Base-by-base conservation (phyloP, 2,797 vertebrate species). In the Takifugu rubripes region DNA sequence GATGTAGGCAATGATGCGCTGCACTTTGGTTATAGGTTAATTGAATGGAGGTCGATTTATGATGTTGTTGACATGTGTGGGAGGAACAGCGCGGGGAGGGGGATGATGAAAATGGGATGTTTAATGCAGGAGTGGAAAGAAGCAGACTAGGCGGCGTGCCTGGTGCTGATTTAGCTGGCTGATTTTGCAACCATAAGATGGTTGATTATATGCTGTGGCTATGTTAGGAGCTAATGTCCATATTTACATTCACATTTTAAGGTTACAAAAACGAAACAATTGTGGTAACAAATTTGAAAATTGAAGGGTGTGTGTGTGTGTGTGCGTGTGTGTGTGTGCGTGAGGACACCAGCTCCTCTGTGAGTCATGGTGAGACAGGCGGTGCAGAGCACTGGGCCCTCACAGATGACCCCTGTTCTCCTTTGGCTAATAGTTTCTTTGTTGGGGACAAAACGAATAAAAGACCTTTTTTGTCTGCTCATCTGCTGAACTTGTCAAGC, bases 371-470 rank as follows among this genome's bases (percentile, higher is more conserved):
- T 27, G 73, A 75, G 75, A 74, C 70, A 3, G 80, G 67, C 52
- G 59, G 88, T 66, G 83, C 77, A 72, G 70, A 78, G 79, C 75
- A 59, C 85, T 68, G 74, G 61, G 56, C 72, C 71, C 76, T 89
- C 65, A 90, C 83, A 86, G 84, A 77, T 76, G 36, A 77, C 72
- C 78, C 88, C 85, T 90, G 86, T 89, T 88, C 80, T 85, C 61
- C 56, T 66, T 60, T 63, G 54, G 73, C 84, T 72, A 90, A 91
- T 79, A 43, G 82, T 59, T 61, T 68, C 88, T 91, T 91, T 93
- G 91, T 92, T 69, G 70, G 57, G 45, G n/a, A 45, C 45, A 68
- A 60, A 61, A 67, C 74, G 69, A 65, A 73, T 86, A 64, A 87
- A 75, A 83, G 73, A 54, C 61, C 60, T 66, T 67, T 33, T 62